Percentiles rank a stretch among this genome's conserved stretches.
Evolutionary conservation across 2,888 invertebrate genomes (phyloP).

Genomic region (Camponotus fellah): DNA sequence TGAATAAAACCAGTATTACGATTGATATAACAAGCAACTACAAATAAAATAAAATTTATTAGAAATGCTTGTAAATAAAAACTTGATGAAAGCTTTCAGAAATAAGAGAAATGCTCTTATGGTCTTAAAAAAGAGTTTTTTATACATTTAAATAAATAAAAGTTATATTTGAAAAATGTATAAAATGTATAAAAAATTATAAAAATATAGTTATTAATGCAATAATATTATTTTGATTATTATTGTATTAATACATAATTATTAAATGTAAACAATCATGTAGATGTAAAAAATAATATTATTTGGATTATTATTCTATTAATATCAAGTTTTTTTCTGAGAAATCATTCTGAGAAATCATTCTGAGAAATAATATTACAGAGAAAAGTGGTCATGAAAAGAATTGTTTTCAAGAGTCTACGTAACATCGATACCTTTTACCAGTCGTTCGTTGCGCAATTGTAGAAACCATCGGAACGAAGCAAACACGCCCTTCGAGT

Average conservation of each 20-base stretch:
- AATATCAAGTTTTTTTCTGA: constrained; percentile 9
- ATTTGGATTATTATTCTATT: neutral
- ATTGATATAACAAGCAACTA: too few relatives aligned
- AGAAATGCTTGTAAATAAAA: neutral
- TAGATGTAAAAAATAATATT: neutral
- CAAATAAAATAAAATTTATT: neutral
- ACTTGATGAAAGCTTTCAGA: neutral
- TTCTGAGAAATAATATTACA: neutral
- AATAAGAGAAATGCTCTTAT: neutral
- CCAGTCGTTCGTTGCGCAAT: constrained; percentile 14
- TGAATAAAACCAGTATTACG: too few relatives aligned
- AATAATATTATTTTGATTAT: too few relatives aligned
- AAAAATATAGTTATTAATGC: neutral
- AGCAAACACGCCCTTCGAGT: constrained; percentile 24
- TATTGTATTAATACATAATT: neutral
- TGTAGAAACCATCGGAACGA: constrained; percentile 11
- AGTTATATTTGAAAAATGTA: neutral
- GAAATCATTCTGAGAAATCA: neutral
- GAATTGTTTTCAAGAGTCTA: constrained; percentile 18
- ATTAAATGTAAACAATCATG: neutral
- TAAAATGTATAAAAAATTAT: neutral
- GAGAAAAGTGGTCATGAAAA: neutral
- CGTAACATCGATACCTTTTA: constrained; percentile 5
- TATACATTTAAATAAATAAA: constrained; percentile 2
- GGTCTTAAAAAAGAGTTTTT: neutral